Evolutionary conservation across 2,797 vertebrate genomes (phyloP).

Genomic region (Anniella stebbinsi): DNA sequence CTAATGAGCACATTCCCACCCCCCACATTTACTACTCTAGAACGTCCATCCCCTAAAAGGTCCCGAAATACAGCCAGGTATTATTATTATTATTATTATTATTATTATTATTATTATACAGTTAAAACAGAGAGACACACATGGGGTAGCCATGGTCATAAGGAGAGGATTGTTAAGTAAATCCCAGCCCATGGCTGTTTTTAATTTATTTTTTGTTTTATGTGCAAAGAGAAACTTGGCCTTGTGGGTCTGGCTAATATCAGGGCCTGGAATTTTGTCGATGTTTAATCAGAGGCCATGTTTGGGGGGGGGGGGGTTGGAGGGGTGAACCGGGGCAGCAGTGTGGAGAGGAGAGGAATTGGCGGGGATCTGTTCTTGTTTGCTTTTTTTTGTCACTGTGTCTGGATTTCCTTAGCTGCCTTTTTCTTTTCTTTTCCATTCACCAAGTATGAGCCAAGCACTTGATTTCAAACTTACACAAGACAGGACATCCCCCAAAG

Average conservation of each 20-base stretch:
- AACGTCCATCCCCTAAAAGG: conserved; percentile 57
- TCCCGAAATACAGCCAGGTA: conserved; percentile 58
- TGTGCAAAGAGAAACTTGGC: conserved; percentile 64
- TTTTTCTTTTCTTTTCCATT: conserved; percentile 53
- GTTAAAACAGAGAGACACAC: conserved; percentile 49
- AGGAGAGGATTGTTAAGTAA: conserved; percentile 70
- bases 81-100: conserved; percentile 48
- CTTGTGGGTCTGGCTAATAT: conserved; percentile 68
- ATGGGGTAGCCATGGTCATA: conserved; percentile 67
- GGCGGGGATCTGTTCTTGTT: conserved; percentile 53
- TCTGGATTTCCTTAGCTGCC: conserved; percentile 74
- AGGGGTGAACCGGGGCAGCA: background rate
- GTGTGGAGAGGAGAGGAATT: background rate
- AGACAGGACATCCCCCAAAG: conserved; percentile 58
- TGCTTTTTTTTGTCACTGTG: conserved; percentile 26
- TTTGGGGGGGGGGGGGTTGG: conserved; percentile 6
- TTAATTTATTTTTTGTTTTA: conserved; percentile 76
- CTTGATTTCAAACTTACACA: conserved; percentile 57
- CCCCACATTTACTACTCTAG: conserved; percentile 50
- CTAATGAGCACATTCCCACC: conserved; percentile 46
- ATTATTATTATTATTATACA: conserved; percentile 44
- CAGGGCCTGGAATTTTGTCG: conserved; percentile 67
- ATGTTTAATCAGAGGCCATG: conserved; percentile 74
- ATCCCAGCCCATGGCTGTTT: conserved; percentile 65
- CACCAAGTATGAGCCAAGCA: conserved; percentile 58